A percentile compares a stretch with the other conserved stretches of the same genome.
phyloP scores from a whole-genome alignment of 2,113 vertebrate genomes.

The Pycnonotus jocosus region DNA sequence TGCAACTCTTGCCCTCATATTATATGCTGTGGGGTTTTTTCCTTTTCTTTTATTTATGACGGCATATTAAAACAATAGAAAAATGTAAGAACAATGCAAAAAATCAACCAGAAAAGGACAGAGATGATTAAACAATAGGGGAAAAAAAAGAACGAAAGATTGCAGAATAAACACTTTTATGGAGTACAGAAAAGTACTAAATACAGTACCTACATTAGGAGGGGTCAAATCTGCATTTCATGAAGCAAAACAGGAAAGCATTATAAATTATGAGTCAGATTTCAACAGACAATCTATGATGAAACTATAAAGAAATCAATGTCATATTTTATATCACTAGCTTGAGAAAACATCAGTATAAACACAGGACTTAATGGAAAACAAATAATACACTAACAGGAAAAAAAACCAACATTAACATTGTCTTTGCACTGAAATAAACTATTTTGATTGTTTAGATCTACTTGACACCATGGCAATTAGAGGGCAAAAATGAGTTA shows the following conservation, averaged over 20 bases:
- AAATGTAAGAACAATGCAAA: conserved; percentile 62
- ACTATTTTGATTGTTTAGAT: background rate
- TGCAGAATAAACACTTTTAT: conserved; percentile 57
- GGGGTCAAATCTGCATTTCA: conserved; percentile 84
- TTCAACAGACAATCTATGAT: conserved; percentile 54
- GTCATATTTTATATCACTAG: conserved; percentile 16
- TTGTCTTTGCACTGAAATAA: background rate
- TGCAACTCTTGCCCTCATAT: background rate
- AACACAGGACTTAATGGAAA: background rate
- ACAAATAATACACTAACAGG: background rate
- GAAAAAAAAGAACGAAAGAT: background rate
- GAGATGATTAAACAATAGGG: background rate
- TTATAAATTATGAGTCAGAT: conserved; percentile 73
- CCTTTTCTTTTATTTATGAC: background rate
- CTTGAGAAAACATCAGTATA: conserved; percentile 41
- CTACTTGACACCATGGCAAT: background rate
- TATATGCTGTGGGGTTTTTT: background rate
- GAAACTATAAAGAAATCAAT: conserved; percentile 54
- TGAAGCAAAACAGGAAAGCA: conserved; percentile 78
- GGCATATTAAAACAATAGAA: conserved; percentile 72
- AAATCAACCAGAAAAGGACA: conserved; percentile 53
- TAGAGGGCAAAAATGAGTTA: background rate
- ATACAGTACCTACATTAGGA: conserved; percentile 89
- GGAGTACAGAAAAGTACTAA: conserved; percentile 74
- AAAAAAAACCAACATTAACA: background rate